A percentile compares a stretch with the other conserved stretches of the same genome.
phyloP scores from a whole-genome alignment of 2,888 invertebrate genomes.

The Lypha dubia region DNA sequence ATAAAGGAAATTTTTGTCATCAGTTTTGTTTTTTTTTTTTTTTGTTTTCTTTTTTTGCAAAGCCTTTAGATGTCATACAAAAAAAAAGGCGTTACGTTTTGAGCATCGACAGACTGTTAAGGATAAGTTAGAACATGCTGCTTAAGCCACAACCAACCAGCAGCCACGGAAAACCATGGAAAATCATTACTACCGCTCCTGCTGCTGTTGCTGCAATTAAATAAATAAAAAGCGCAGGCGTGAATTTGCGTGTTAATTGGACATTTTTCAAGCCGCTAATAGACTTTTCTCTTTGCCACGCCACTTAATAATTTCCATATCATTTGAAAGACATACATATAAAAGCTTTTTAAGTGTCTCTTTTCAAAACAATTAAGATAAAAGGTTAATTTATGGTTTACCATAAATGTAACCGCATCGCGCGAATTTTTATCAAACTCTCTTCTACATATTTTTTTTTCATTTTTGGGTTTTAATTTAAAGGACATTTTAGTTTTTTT shows the following conservation, averaged over 20 bases:
- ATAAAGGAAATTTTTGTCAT: constrained; percentile 22
- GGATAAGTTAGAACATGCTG: neutral
- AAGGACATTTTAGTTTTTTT: constrained; percentile 49
- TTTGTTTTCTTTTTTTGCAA: neutral
- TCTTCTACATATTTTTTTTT: neutral
- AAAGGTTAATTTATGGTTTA: constrained; percentile 70
- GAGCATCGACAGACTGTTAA: neutral
- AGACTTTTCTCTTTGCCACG: constrained; percentile 42
- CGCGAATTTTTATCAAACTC: constrained; percentile 46
- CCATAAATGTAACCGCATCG: constrained; percentile 44
- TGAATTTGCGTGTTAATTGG: constrained; percentile 69
- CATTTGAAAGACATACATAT: constrained; percentile 54
- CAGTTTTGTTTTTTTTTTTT: neutral
- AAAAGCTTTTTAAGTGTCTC: constrained; percentile 72
- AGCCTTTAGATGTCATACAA: constrained; percentile 11
- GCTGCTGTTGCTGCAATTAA: neutral
- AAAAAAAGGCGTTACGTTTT: constrained; percentile 43
- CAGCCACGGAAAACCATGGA: neutral
- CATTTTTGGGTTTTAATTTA: neutral
- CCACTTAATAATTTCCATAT: constrained; percentile 54
- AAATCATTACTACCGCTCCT: neutral
- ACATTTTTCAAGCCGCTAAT: constrained; percentile 67
- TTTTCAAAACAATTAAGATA: constrained; percentile 71
- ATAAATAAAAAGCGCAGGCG: constrained; percentile 64
- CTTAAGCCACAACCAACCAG: constrained; percentile 2